These are phyloP conservation scores for Hippocampus mohnikei DNA, from an alignment of 2,113 vertebrate species.

Conservation along the genomic window DNA sequence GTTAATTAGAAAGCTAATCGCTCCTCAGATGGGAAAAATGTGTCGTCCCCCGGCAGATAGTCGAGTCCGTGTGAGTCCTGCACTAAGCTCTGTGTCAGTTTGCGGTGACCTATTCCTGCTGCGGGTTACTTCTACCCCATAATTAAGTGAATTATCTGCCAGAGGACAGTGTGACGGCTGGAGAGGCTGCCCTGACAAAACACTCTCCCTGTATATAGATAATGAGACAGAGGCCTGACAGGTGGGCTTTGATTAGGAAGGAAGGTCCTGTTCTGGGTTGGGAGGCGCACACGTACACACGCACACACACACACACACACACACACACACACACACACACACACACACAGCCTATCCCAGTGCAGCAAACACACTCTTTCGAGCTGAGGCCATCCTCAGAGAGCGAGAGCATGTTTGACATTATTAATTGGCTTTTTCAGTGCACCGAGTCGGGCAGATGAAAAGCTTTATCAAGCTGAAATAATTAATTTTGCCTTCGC, in stretches of 20 bases:
- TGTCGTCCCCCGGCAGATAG: constrained; percentile 26
- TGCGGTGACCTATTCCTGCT: constrained; percentile 52
- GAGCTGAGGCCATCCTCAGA: constrained; percentile 79
- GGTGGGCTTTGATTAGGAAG: constrained; percentile 90
- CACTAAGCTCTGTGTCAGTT: constrained; percentile 38
- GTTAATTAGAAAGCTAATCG: constrained; percentile 54
- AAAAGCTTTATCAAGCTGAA: constrained; percentile 99
- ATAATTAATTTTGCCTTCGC: constrained; percentile 94
- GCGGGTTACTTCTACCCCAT: constrained; percentile 67
- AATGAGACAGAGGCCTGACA: constrained; percentile 89
- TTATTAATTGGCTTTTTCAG: constrained; percentile 99
- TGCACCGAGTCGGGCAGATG: constrained; percentile 98
- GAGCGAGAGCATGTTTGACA: constrained; percentile 98
- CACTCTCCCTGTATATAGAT: constrained; percentile 87
- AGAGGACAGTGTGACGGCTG: constrained; percentile 76
- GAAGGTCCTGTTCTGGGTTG: constrained; percentile 75
- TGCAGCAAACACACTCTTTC: constrained; percentile 96
- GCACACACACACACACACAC: constrained; percentile 25
- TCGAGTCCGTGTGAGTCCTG: constrained; percentile 20
- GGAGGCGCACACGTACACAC: constrained; percentile 29
- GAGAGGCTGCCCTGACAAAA: constrained; percentile 86
- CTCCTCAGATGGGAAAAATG: constrained; percentile 37
- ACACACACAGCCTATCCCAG: constrained; percentile 69
- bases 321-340: constrained; percentile 19
- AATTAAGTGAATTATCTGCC: constrained; percentile 96